Evolutionary conservation across 2,888 invertebrate genomes (phyloP).

Genomic region (Agrochola circellaris): DNA sequence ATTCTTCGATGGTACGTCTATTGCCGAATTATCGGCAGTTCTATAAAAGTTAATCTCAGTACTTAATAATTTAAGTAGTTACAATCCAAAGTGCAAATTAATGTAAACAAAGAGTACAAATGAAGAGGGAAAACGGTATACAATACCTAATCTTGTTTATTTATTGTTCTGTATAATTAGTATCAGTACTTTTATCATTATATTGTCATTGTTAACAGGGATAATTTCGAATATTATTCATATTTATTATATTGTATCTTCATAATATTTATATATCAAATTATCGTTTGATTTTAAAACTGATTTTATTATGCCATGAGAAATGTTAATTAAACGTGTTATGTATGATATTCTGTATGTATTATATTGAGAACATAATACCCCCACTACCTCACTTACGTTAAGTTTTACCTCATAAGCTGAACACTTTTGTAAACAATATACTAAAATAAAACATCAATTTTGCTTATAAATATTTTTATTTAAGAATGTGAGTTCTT

Average conservation of each 20-base stretch:
- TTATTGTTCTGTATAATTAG: conserved; percentile 39
- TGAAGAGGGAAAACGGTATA: conserved; percentile 40
- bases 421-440: conserved; percentile 53
- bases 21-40: not conserved
- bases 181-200: conserved; percentile 3
- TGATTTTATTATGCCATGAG: not conserved
- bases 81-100: not conserved
- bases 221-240: conserved; percentile 13
- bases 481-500: conserved; percentile 88
- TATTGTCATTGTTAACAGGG: conserved; percentile 4
- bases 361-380: conserved; percentile 28
- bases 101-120: conserved; percentile 53
- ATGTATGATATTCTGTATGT: not conserved
- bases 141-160: conserved; percentile 45
- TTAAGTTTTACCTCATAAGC: conserved; percentile 42
- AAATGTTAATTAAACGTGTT: not conserved
- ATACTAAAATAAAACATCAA: conserved; percentile 79
- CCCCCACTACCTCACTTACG: conserved; percentile 59
- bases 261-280: not conserved
- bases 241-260: not conserved
- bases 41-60: conserved; percentile 11
- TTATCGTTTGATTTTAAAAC: conserved; percentile 1
- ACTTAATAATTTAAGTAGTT: conserved; percentile 32
- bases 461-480: conserved; percentile 88
- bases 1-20: too few species aligned